Conservation (phyloP, 2,888 invertebrate species). For the Belgica antarctica region DNA sequence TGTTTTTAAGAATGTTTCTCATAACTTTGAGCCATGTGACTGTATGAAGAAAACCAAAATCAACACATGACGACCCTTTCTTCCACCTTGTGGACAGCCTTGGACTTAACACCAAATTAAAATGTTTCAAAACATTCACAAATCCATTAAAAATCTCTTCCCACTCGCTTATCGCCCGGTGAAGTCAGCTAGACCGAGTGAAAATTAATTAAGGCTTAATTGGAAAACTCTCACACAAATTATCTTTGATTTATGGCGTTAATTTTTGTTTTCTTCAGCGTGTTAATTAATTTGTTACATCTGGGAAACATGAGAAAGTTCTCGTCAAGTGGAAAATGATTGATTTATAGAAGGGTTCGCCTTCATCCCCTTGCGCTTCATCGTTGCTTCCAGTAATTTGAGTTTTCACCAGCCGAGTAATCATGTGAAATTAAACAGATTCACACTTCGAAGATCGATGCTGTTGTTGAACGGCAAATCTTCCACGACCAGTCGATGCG, state of each 20-base stretch:
- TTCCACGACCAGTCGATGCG: no score
- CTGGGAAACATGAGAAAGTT: constrained; percentile 26
- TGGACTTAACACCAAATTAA: neutral
- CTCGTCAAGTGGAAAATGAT: neutral
- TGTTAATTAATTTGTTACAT: constrained; percentile 25
- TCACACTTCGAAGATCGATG: neutral
- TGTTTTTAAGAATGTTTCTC: no score
- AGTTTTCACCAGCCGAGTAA: neutral
- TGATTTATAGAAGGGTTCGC: neutral
- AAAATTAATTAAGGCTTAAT: constrained; percentile 24
- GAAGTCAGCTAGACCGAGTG: neutral
- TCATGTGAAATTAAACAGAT: neutral
- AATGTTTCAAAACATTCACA: neutral
- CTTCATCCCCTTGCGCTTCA: constrained; percentile 12
- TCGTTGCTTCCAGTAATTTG: neutral
- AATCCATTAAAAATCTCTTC: neutral
- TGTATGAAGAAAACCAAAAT: no score
- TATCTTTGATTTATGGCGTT: constrained; percentile 5
- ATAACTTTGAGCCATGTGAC: no score
- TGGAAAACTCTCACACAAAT: constrained; percentile 20
- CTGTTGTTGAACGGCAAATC: no score
- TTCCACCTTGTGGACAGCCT: no score
- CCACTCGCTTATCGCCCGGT: constrained; percentile 6
- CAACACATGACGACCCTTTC: no score
- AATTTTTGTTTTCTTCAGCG: neutral